These are phyloP conservation scores for Mellilla xanthometata DNA, from an alignment of 2,888 invertebrate genomes.

Conservation along the genomic window DNA sequence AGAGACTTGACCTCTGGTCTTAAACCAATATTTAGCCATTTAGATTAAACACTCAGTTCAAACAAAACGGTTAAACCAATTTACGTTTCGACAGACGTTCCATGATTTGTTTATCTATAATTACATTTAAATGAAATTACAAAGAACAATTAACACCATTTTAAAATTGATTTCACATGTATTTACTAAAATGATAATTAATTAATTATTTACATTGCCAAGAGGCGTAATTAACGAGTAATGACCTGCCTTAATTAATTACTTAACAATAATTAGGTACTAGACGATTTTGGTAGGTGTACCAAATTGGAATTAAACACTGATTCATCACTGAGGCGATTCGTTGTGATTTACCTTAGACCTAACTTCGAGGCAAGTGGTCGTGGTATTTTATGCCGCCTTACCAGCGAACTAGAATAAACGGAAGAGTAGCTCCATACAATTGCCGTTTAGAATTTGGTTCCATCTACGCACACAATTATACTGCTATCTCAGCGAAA, in stretches of 20 bases:
- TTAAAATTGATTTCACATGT: conserved; percentile 7
- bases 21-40: no score
- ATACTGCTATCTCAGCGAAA: no score
- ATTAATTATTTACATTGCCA: conserved; percentile 49
- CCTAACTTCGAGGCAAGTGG: conserved; percentile 47
- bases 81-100: background rate
- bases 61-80: no score
- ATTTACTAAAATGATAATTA: conserved; percentile 32
- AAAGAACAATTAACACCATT: conserved; percentile 20
- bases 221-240: conserved; percentile 36
- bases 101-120: conserved; percentile 20
- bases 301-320: conserved; percentile 72
- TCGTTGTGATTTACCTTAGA: conserved; percentile 40
- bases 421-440: no score
- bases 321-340: conserved; percentile 58
- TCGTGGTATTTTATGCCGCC: conserved; percentile 29
- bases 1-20: no score
- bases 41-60: no score
- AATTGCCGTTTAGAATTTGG: no score
- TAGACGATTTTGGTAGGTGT: conserved; percentile 67
- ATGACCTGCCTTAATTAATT: conserved; percentile 49
- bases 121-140: conserved; percentile 13
- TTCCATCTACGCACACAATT: no score
- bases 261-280: conserved; percentile 71
- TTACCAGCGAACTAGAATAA: no score